phyloP scores from a whole-genome alignment of 1,140 invertebrate species.

The Musca vetustissima region DNA sequence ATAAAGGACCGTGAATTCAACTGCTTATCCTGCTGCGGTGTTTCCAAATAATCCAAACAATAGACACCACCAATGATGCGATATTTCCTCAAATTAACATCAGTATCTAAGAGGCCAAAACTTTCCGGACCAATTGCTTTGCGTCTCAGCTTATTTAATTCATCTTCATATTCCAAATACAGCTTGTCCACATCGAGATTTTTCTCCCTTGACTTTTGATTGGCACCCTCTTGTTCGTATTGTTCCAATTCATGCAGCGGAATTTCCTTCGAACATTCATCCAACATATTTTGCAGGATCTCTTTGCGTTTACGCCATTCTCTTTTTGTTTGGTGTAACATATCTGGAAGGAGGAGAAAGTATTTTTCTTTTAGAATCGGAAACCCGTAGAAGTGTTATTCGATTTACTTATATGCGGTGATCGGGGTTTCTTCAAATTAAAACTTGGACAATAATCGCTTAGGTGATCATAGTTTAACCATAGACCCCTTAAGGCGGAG shows the following conservation, averaged over 20 bases:
- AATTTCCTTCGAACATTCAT: conserved; percentile 41
- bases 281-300: conserved; percentile 48
- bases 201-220: conserved; percentile 36
- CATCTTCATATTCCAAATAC: conserved; percentile 53
- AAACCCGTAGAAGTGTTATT: background rate
- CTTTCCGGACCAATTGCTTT: conserved; percentile 46
- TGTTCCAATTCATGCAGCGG: conserved; percentile 40
- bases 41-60: conserved; percentile 65
- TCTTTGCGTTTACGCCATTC: conserved; percentile 55
- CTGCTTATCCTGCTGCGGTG: conserved; percentile 63
- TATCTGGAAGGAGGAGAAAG: conserved; percentile 37
- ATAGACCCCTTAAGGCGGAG: conserved; percentile 62
- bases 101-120: conserved; percentile 54
- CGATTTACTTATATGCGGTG: conserved; percentile 42
- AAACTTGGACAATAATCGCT: conserved; percentile 58
- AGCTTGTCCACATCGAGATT: conserved; percentile 50
- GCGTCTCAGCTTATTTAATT: conserved; percentile 49
- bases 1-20: conserved; percentile 54
- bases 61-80: conserved; percentile 67
- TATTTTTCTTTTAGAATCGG: no score
- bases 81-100: conserved; percentile 69
- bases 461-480: conserved; percentile 65
- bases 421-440: conserved; percentile 41
- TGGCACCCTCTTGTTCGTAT: conserved; percentile 42
- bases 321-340: conserved; percentile 47